These are phyloP conservation scores for Ophiodon elongatus DNA, from an alignment of 2,113 vertebrate genomes.

Conservation along the genomic window DNA sequence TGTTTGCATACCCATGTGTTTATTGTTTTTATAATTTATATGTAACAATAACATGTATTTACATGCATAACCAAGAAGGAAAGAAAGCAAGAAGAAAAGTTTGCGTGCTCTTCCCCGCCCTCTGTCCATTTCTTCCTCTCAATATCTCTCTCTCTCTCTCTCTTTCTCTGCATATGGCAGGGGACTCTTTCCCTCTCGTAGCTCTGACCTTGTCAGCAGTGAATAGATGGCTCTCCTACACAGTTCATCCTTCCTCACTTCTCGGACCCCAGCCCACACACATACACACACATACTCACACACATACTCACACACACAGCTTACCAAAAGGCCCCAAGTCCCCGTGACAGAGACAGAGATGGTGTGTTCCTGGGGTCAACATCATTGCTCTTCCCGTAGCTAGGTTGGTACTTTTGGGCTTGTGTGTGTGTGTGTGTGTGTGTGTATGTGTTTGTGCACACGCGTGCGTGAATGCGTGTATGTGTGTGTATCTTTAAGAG, in stretches of 20 bases:
- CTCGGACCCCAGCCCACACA: conserved; percentile 76
- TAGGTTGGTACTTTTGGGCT: conserved; percentile 71
- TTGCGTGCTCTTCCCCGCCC: conserved; percentile 54
- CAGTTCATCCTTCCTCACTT: conserved; percentile 87
- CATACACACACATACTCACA: conserved; percentile 24
- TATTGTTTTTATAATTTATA: background rate
- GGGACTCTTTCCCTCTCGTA: conserved; percentile 83
- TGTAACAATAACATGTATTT: background rate
- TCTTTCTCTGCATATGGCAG: conserved; percentile 82
- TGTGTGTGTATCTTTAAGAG: conserved; percentile 19
- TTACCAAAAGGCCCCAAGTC: conserved; percentile 82
- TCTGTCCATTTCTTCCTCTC: conserved; percentile 58
- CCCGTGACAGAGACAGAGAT: conserved; percentile 88
- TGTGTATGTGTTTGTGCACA: conserved; percentile 35
- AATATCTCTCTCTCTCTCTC: conserved; percentile 67
- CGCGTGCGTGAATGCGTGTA: conserved; percentile 3
- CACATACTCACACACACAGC: conserved; percentile 52
- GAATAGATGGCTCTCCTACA: conserved; percentile 88
- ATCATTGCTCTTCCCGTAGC: conserved; percentile 87
- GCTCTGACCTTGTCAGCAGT: conserved; percentile 87
- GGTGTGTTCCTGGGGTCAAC: conserved; percentile 86
- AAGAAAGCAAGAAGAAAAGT: conserved; percentile 37
- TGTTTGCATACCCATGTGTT: background rate
- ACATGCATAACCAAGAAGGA: conserved; percentile 7
- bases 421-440: conserved; percentile 30